These are phyloP conservation scores for Kryptolebias ocellatus DNA, from an alignment of 2,797 vertebrate species.

Conservation along the genomic window DNA sequence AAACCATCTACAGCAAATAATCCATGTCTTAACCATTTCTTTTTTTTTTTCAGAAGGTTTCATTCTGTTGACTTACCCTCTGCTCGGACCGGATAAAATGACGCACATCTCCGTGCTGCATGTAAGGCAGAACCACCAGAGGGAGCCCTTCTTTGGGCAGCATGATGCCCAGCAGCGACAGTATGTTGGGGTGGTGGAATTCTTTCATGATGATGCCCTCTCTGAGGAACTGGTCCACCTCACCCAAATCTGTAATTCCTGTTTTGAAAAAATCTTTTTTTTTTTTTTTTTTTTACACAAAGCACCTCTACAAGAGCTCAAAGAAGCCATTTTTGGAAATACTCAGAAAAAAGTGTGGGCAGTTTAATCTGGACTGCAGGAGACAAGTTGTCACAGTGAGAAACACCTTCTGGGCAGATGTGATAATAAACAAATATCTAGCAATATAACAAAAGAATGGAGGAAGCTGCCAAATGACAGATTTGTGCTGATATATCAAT, in stretches of 20 bases:
- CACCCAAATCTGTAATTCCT: constrained; percentile 92
- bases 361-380: not conserved
- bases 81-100: constrained; percentile 91
- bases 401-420: too few relatives aligned
- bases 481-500: too few relatives aligned
- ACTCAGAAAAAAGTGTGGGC: not conserved
- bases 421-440: too few relatives aligned
- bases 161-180: constrained; percentile 91
- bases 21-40: too few relatives aligned
- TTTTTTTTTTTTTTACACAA: constrained; percentile 8
- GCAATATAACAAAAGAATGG: too few relatives aligned
- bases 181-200: constrained; percentile 91
- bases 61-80: constrained; percentile 79
- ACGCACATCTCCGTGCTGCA: constrained; percentile 94
- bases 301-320: not conserved
- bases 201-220: constrained; percentile 97
- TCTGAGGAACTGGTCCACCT: constrained; percentile 93
- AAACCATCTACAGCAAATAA: constrained; percentile 9
- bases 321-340: not conserved
- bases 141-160: constrained; percentile 91
- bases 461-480: too few relatives aligned
- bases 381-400: not conserved
- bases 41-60: not conserved
- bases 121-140: constrained; percentile 91
- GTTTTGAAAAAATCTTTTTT: constrained; percentile 14